Conservation (phyloP, 2,888 invertebrate genomes). For the Malthinus flaveolus region DNA sequence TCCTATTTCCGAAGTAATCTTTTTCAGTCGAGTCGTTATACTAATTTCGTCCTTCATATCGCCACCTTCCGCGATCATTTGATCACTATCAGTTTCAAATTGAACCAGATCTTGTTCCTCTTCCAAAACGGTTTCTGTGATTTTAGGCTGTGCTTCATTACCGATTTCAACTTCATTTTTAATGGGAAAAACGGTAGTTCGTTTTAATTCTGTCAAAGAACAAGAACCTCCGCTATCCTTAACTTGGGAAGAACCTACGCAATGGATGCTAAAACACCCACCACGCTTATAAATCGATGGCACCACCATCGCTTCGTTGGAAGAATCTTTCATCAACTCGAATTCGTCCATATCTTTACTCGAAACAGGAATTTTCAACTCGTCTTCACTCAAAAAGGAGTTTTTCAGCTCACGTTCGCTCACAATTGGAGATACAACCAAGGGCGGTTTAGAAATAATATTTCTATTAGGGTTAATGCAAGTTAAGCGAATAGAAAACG, state of each 20-base stretch:
- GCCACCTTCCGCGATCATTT: background rate
- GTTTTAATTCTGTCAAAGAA: too few species aligned
- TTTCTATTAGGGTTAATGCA: background rate
- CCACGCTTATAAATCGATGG: slow-evolving; percentile 6
- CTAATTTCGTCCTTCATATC: background rate
- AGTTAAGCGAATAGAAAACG: slow-evolving; percentile 17
- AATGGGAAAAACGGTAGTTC: too few species aligned
- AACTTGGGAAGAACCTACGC: background rate
- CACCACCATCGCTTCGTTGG: slow-evolving; percentile 27
- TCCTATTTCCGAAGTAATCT: slow-evolving; percentile 8
- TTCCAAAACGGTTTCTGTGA: too few species aligned
- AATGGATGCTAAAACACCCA: background rate
- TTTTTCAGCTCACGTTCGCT: background rate
- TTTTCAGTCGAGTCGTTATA: background rate
- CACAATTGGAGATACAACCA: background rate
- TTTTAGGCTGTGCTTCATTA: too few species aligned
- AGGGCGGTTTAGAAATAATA: background rate
- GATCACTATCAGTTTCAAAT: background rate
- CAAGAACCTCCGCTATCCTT: background rate
- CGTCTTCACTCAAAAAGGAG: background rate
- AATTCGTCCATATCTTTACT: slow-evolving; percentile 27
- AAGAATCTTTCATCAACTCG: slow-evolving; percentile 37
- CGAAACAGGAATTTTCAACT: too few species aligned
- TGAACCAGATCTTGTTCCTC: too few species aligned
- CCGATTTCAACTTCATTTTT: too few species aligned